These are phyloP conservation scores for Lepidurus packardi DNA, from an alignment of 1,140 invertebrate genomes.

Conservation along the genomic window DNA sequence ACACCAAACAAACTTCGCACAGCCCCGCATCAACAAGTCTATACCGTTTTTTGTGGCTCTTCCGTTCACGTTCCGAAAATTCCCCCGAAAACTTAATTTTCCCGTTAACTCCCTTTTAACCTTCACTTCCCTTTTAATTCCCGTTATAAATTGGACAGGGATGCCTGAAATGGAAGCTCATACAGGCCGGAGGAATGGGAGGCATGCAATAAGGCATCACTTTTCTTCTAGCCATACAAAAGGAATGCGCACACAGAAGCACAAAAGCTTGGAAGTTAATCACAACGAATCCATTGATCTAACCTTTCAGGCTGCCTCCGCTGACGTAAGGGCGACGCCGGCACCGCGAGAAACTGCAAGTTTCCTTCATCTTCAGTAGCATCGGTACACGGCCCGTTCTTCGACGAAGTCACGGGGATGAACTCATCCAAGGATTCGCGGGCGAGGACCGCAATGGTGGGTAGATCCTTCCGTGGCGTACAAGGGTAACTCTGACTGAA, in stretches of 20 bases:
- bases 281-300: background rate
- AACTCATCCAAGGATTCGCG: background rate
- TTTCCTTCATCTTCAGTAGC: background rate
- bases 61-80: background rate
- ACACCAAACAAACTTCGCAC: constrained; percentile 5
- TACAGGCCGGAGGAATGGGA: background rate
- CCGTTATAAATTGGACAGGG: background rate
- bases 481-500: background rate
- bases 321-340: background rate
- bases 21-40: constrained; percentile 14
- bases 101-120: background rate
- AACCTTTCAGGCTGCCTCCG: constrained; percentile 13
- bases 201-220: background rate
- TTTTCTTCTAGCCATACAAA: background rate
- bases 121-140: background rate
- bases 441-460: background rate
- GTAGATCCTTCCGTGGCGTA: background rate
- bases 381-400: background rate
- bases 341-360: constrained; percentile 1
- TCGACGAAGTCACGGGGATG: background rate
- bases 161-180: background rate
- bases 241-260: background rate
- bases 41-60: background rate
- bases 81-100: background rate
- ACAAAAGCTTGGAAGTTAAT: background rate